phyloP scores from a whole-genome alignment of 2,888 invertebrate species.

The Eucriotettix oculatus region DNA sequence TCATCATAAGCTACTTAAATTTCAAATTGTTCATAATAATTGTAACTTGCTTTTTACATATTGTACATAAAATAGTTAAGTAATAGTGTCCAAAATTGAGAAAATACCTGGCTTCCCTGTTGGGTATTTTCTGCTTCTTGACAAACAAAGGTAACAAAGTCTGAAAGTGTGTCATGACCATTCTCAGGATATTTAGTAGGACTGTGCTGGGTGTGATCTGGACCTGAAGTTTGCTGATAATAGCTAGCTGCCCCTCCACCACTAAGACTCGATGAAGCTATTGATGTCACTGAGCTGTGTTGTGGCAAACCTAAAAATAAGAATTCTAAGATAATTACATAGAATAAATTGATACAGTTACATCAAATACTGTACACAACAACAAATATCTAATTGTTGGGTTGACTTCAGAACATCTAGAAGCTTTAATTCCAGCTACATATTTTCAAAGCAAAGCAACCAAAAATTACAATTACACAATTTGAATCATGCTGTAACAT shows the following conservation, averaged over 20 bases:
- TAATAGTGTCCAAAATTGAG: too few species aligned
- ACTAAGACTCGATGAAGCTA: slow-evolving; percentile 31
- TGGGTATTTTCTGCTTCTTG: slow-evolving; percentile 74
- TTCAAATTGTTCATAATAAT: too few species aligned
- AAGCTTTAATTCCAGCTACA: background rate
- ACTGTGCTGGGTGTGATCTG: slow-evolving; percentile 19
- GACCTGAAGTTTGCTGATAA: slow-evolving; percentile 27
- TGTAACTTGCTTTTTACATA: too few species aligned
- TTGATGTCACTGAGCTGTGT: slow-evolving; percentile 31
- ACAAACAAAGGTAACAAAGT: slow-evolving; percentile 93
- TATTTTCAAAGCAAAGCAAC: background rate
- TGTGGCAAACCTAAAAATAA: slow-evolving; percentile 29
- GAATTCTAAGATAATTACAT: background rate
- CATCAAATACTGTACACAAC: too few species aligned
- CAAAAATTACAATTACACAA: background rate
- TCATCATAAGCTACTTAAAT: too few species aligned
- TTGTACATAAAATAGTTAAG: too few species aligned
- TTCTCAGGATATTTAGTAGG: slow-evolving; percentile 63
- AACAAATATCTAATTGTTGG: background rate
- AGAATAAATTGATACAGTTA: background rate
- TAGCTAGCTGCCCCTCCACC: slow-evolving; percentile 21
- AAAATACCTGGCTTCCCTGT: slow-evolving; percentile 51
- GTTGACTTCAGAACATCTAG: background rate
- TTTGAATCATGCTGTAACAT: too few species aligned
- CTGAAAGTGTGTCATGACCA: slow-evolving; percentile 80